phyloP scores from a whole-genome alignment of 2,113 vertebrate species.

The Rhinopomastus cyanomelas region DNA sequence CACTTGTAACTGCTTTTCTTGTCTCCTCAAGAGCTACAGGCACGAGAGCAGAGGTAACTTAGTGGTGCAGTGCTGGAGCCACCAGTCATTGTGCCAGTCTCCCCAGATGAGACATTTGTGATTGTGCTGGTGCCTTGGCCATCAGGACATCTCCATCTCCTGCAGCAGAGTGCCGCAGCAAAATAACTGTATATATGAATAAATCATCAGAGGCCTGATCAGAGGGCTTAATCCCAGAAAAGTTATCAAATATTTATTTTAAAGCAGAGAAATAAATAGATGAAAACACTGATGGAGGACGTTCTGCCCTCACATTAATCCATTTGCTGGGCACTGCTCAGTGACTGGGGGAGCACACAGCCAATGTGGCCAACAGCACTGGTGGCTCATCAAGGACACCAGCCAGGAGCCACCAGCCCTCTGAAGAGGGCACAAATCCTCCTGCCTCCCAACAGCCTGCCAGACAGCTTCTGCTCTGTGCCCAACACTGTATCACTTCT shows the following conservation, averaged over 20 bases:
- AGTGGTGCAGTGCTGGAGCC: neutral
- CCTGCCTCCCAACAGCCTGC: neutral
- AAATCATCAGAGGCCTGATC: neutral
- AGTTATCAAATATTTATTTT: slow-evolving; percentile 51
- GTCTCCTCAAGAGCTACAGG: neutral
- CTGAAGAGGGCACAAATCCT: neutral
- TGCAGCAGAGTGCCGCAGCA: neutral
- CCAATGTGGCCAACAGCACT: neutral
- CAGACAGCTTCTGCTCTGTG: accelerated
- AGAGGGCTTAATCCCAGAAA: neutral
- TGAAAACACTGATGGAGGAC: neutral
- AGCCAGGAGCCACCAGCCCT: neutral
- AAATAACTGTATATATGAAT: neutral
- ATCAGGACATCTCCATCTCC: neutral
- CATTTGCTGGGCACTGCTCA: neutral
- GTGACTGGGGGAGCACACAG: neutral
- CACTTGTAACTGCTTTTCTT: neutral
- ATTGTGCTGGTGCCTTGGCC: neutral
- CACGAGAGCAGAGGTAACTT: neutral
- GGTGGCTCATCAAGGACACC: neutral
- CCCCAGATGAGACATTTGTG: neutral
- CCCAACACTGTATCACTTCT: accelerated
- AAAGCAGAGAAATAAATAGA: slow-evolving; percentile 25
- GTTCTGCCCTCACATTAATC: neutral
- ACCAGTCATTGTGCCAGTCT: accelerated